Evolutionary conservation across 2,888 invertebrate species (phyloP), one percentile per base, ranked within the genome.

Genomic region (Phoenoteleia sp.): DNA sequence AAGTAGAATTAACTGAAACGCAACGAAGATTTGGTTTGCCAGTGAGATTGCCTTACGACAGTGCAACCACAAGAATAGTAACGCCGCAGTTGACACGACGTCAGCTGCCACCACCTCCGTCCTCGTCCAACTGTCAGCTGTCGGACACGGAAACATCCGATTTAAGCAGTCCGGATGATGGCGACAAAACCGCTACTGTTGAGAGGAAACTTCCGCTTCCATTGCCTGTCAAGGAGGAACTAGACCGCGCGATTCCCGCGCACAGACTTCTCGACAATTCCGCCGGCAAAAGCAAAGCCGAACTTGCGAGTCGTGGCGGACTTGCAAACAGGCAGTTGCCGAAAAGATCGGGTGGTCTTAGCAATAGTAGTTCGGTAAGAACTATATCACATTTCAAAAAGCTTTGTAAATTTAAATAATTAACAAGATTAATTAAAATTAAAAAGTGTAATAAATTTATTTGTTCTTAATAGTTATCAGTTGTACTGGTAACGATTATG

Each of bases 71-170:
- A 27, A 96, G 97, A 77, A 95, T 96, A 87, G 95, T 97, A 77
- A 97, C 97, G 2, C 97, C 97, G 25, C 97, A 97, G 89, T 95
- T 97, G 94, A 96, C 96, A 39, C 95, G 97, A 3, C 95, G 96
- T 64, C 96, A 97, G 74, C 96, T 97, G 74, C 96, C 96, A 1
- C 97, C 97, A 84, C 97, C 97, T 64, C 92, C 93, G 23, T 92
- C 92, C 3, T 91, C 92, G 4, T 88, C 90, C 2, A 92, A 90
- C 64, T 92, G 91, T 82, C 93, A 93, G 84, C 94, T 96, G 21
- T 98, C 98, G 9, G 98, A 98, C 92, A 97, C 98, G 66, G 98
- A 98, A 93, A 96, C 97, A 54, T 97, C 97, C 1, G 98, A 98
- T 94, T 94, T 97, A 74, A 97, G 97, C 87, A 93, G 93, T 75